Evolutionary conservation across 2,888 invertebrate genomes (phyloP).

Genomic region (Oithona nana): DNA sequence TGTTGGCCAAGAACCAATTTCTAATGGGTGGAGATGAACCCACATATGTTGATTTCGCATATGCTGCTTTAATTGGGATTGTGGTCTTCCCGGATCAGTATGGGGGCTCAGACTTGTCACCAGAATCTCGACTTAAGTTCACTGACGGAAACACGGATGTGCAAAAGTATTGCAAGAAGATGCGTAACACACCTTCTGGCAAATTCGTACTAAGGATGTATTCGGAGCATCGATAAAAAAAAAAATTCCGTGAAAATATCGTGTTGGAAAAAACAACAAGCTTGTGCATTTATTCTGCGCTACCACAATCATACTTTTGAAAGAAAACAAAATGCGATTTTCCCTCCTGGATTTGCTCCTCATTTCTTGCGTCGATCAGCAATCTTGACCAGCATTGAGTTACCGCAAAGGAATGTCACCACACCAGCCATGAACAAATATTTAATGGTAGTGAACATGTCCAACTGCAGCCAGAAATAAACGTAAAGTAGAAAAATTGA

Average conservation of each 20-base stretch:
- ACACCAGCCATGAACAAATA: slow-evolving; percentile 65
- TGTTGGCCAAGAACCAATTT: background rate
- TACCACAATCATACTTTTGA: no score
- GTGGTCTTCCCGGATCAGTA: background rate
- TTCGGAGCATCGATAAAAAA: background rate
- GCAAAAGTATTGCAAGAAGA: background rate
- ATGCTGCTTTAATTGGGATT: background rate
- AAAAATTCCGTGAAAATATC: no score
- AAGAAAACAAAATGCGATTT: no score
- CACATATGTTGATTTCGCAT: background rate
- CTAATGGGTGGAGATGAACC: background rate
- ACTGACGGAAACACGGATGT: background rate
- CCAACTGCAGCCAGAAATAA: slow-evolving; percentile 73
- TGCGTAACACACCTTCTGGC: background rate
- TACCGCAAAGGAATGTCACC: slow-evolving; percentile 81
- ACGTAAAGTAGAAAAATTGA: slow-evolving; percentile 63
- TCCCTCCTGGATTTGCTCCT: background rate
- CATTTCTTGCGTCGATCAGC: slow-evolving; percentile 28
- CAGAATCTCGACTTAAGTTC: background rate
- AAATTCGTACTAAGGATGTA: slow-evolving; percentile 1
- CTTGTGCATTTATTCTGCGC: no score
- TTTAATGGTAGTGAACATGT: slow-evolving; percentile 89
- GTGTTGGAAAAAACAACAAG: no score
- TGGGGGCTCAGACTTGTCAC: background rate
- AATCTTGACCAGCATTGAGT: slow-evolving; percentile 65